Base-by-base conservation (phyloP, 2,797 vertebrate genomes). In the Acestrorhynchus altus region DNA sequence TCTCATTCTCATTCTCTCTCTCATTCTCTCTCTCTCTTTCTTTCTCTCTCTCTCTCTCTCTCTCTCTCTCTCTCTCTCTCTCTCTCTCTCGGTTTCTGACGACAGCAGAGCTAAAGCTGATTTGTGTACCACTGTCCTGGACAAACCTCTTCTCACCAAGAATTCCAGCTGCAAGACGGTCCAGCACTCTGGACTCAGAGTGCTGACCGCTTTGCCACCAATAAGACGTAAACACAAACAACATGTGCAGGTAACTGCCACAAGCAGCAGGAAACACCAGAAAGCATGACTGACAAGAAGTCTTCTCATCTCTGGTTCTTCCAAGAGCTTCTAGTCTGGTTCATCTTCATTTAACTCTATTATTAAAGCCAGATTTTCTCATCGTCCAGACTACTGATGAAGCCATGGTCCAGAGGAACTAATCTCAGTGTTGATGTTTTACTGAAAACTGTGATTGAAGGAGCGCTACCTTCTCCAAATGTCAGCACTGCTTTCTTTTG, bases 341-440 rank as follows among this genome's bases (percentile, higher is more conserved):
- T 15, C 0, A 11, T 69, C 12, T 22, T 54, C 67, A 22, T 20
- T 52, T 54, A 54, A 39, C 4, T 6, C 49, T 15, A 28, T 69
- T 69, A 69, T 69, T 54, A 69, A 69, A 54, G 54, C 51, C 61
- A 64, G 18, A 11, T 18, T 69, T 54, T 54, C 10, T 69, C 28
- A 20, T 69, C n/a, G 1, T 22, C 47, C 26, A 20, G 66, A 26
- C 52, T 69, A 12, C 28, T 39, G n/a, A 39, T 39, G 47, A 69
- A 31, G 46, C 4, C 28, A 49, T 52, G 16, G 31, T 28, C 15
- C 8, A n/a, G 7, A n/a, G 47, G 47, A 39, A 69, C 49, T 18
- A 22, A 18, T 54, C 47, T 22, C 44, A 12, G 16, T 52, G 47
- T n/a, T 54, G n/a, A 69, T 40, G 46, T n/a, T 52, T 69, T 69